These are phyloP conservation scores for Drosophila silvestris DNA, from an alignment of 2,888 invertebrate genomes.

Conservation along the genomic window DNA sequence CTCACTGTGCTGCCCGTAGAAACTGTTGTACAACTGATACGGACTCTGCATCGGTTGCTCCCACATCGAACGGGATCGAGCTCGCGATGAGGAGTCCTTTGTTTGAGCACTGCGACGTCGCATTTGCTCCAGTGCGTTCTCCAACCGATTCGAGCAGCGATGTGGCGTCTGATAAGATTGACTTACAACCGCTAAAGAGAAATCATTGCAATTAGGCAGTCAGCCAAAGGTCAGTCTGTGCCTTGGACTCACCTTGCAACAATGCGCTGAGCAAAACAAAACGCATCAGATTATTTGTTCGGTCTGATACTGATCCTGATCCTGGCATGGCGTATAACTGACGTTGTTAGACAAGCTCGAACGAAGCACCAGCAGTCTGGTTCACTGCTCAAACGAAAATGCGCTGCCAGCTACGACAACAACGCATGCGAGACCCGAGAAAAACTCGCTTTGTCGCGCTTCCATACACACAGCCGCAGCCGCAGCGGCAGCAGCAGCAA, in stretches of 20 bases:
- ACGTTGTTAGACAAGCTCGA: background rate
- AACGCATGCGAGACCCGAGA: slow-evolving; percentile 63
- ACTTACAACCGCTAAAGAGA: slow-evolving; percentile 38
- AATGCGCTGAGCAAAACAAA: slow-evolving; percentile 45
- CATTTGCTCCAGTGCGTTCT: slow-evolving; percentile 89
- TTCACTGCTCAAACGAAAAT: slow-evolving; percentile 66
- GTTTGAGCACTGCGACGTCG: slow-evolving; percentile 82
- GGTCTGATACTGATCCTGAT: slow-evolving; percentile 23
- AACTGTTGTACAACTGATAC: slow-evolving; percentile 82
- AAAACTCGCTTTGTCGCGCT: slow-evolving; percentile 75
- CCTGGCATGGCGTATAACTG: slow-evolving; percentile 41
- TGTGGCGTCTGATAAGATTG: slow-evolving; percentile 85
- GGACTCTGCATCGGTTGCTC: slow-evolving; percentile 78
- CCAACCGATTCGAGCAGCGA: slow-evolving; percentile 89
- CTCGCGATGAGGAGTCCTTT: slow-evolving; percentile 57
- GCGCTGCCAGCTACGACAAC: slow-evolving; percentile 44
- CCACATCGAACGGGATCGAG: slow-evolving; percentile 73
- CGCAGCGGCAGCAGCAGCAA: slow-evolving; percentile 56
- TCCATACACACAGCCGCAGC: slow-evolving; percentile 63
- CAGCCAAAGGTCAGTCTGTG: background rate
- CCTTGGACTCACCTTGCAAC: slow-evolving; percentile 49
- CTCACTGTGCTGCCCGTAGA: slow-evolving; percentile 79
- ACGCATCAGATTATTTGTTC: slow-evolving; percentile 24
- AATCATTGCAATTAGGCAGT: background rate
- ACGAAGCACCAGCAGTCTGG: slow-evolving; percentile 63